Base-by-base conservation (phyloP, 1,140 invertebrate species). In the Pseudomyrmex cubaensis region DNA sequence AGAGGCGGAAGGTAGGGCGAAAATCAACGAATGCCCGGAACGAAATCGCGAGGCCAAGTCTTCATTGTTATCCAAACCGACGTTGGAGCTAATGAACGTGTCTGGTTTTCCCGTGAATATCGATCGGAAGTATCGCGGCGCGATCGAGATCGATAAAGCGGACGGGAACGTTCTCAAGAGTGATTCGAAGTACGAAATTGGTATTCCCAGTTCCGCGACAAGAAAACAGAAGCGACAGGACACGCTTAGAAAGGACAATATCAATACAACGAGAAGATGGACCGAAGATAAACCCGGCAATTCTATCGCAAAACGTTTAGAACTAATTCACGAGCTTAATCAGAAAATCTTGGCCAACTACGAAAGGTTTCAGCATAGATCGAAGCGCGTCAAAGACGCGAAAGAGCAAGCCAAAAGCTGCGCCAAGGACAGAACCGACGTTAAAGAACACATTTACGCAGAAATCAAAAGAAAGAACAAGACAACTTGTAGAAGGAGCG, bases 281-380 rank as follows among this genome's bases (percentile, higher is more conserved):
- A 25, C 5, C 4, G 78, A 84, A 1, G 91, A 94, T 15, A 93
- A 92, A 15, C 90, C 91, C 9, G 92, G 93, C 69, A 92, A 94
- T 52, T 93, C 93, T 2, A 93, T 94, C 17, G 90, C 93, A 0
- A 94, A 93, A 61, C 87, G 94, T 15, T 74, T 94, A 2, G 91
- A 93, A 22, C 56, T 94, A 13, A 94, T 94, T 4, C 92, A 94
- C 48, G 93, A 94, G 20, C 76, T 94, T 3, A 94, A 94, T 78
- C 92, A 92, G 35, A 94, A 94, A 74, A 94, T 94, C 52, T 70
- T 94, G 0, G 89, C 90, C 0, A 94, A 93, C 62, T 92, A 93
- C 56, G 93, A 94, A 15, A 90, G 89, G 12, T 93, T 93, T 46
- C 93, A 93, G 35, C 90, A 92, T 0, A 93, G 89, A 46, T 91